These are phyloP conservation scores for Etheostoma nigrum DNA, from an alignment of 2,797 vertebrate species.

Conservation along the genomic window DNA sequence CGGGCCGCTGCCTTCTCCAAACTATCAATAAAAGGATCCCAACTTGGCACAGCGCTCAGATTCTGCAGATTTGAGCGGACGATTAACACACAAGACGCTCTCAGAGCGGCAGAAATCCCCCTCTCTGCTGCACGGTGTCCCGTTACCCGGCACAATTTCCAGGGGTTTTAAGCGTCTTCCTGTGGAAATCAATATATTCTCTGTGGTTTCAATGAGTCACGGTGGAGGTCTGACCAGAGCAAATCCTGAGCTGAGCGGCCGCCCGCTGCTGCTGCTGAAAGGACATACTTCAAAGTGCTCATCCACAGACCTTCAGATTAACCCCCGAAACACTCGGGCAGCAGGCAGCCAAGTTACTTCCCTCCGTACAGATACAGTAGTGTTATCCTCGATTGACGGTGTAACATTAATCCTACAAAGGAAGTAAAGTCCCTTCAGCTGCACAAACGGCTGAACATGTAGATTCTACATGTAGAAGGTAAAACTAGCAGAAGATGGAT, in stretches of 20 bases:
- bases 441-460: too few relatives aligned
- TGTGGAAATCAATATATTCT: constrained; percentile 95
- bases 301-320: constrained; percentile 67
- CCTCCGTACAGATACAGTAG: neutral
- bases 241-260: constrained; percentile 85
- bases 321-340: constrained; percentile 3
- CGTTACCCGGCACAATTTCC: constrained; percentile 89
- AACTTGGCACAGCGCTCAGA: constrained; percentile 70
- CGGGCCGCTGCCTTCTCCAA: constrained; percentile 43
- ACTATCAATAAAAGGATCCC: constrained; percentile 72
- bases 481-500: neutral
- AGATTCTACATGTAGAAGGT: neutral
- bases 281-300: constrained; percentile 80
- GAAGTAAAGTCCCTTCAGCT: neutral
- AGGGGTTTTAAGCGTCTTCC: constrained; percentile 92
- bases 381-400: constrained; percentile 10
- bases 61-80: constrained; percentile 64
- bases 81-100: constrained; percentile 88
- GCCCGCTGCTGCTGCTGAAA: constrained; percentile 86
- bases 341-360: constrained; percentile 7
- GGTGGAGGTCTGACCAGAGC: constrained; percentile 87
- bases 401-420: constrained; percentile 5
- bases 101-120: constrained; percentile 90
- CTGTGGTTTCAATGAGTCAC: constrained; percentile 91
- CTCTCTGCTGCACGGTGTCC: constrained; percentile 87